A percentile compares a stretch with the other conserved stretches of the same genome.
Conservation (phyloP, 1,140 invertebrate species). For the Drosophila virilis region DNA sequence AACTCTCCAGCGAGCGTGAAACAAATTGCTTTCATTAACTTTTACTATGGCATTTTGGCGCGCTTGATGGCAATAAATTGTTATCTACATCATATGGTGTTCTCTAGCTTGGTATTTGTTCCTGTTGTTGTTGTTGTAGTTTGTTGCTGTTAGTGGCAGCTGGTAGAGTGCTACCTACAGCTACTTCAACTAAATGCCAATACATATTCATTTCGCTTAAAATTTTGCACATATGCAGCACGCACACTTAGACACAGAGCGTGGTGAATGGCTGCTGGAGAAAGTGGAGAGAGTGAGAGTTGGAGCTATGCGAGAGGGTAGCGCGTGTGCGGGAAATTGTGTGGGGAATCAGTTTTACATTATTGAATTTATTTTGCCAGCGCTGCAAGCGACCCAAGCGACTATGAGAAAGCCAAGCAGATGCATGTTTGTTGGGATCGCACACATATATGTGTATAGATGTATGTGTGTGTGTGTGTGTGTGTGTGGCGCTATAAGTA, state of each 20-base stretch:
- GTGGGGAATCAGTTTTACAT: conserved; percentile 81
- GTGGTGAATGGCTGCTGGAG: neutral
- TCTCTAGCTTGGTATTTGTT: neutral
- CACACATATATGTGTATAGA: conserved; percentile 21
- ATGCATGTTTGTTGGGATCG: conserved; percentile 36
- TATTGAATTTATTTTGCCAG: conserved; percentile 81
- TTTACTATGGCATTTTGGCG: conserved; percentile 80
- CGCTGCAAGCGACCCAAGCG: conserved; percentile 58
- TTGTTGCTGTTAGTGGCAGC: conserved; percentile 40
- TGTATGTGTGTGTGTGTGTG: conserved; percentile 22
- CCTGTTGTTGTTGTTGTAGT: conserved; percentile 42
- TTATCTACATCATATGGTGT: conserved; percentile 64
- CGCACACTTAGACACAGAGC: conserved; percentile 26
- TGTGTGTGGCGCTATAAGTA: conserved; percentile 74
- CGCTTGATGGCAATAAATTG: conserved; percentile 75
- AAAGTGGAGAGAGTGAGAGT: neutral
- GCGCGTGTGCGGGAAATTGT: conserved; percentile 65
- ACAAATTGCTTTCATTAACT: conserved; percentile 83
- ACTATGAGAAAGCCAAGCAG: conserved; percentile 54
- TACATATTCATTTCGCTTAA: conserved; percentile 80
- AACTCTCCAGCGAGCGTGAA: conserved; percentile 42
- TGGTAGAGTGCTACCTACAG: conserved; percentile 50
- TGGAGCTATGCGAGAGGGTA: neutral
- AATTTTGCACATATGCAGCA: conserved; percentile 79
- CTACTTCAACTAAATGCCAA: conserved; percentile 79